Conservation (phyloP, 2,113 vertebrate species). For the Prunella himalayana region DNA sequence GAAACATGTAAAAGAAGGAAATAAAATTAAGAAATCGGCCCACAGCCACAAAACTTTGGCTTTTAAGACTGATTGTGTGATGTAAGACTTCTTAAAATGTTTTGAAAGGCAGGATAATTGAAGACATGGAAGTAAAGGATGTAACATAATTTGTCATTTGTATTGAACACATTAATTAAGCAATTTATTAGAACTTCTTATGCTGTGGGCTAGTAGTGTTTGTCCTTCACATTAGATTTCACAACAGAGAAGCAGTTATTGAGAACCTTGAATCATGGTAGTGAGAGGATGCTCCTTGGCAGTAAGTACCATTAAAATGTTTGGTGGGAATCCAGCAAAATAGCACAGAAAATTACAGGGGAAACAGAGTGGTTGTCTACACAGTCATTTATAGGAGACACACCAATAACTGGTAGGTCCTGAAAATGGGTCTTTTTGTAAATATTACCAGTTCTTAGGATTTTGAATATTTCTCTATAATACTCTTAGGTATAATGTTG, state of each 20-base stretch:
- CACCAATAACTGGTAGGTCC: background rate
- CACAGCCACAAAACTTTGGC: background rate
- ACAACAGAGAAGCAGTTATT: background rate
- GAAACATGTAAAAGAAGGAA: background rate
- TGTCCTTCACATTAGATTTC: constrained; percentile 12
- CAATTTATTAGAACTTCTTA: constrained; percentile 23
- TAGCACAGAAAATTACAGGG: background rate
- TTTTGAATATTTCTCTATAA: background rate
- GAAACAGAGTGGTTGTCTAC: background rate
- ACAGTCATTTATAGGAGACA: background rate
- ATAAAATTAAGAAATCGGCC: background rate
- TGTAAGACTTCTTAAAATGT: constrained; percentile 27
- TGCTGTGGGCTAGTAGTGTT: background rate
- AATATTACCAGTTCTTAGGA: background rate
- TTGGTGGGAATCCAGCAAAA: background rate
- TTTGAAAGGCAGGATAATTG: constrained; percentile 40
- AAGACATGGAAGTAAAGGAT: constrained; percentile 26
- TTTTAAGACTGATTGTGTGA: background rate
- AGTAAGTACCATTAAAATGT: background rate
- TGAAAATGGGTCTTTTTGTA: background rate
- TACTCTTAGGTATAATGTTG: background rate
- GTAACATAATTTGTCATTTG: constrained; percentile 42
- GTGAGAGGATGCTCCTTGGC: background rate
- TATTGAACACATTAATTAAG: constrained; percentile 32
- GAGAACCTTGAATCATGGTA: background rate